Base-by-base conservation (phyloP, 2,797 vertebrate genomes). In the Centroberyx gerrardi region DNA sequence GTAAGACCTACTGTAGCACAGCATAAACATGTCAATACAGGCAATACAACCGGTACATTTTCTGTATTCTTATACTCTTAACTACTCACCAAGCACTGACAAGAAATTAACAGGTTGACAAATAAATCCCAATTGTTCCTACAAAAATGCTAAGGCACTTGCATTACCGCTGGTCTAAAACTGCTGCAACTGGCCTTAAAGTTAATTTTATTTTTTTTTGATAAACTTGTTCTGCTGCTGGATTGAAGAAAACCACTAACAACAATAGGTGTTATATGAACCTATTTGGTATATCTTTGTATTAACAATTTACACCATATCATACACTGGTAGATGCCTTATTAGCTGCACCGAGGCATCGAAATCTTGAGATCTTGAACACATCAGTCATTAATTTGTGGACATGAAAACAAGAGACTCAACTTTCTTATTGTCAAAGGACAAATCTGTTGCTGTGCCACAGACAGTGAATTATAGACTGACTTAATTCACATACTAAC, bases 141-240 rank as follows among this genome's bases (percentile, higher is more conserved):
- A 55, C 12, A 48, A 66, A 83, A 75, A 27, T 5, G 31, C 8
- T 51, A 68, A 87, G 85, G 86, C 82, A 92, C 87, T 91, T 91
- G 3, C 0, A 52, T 71, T 66, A 81, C 10, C 74, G 76, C 68
- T 83, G 48, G 48, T 73, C 28, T 65, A 51, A 72, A 76, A 44
- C 12, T 9, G 5, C 31, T 40, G n/a, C 6, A 75, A 22, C 27
- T 74, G 38, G 64, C 27, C 27, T 65, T 13, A 22, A 38, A 17
- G 22, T 10, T 15, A 4, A 46, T 46, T 46, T 46, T 15, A 46
- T 14, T 12, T 10, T 0, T 4, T 36, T 36, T 36, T 36, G 4
- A 4, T 4, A 36, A 36, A 36, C 33, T 36, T 3, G 14, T 46
- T 46, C 12, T 46, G 44, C 14, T 14, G 3, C 44, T 46, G 15